phyloP scores from a whole-genome alignment of 2,797 vertebrate genomes.

The Takifugu ocellatus region DNA sequence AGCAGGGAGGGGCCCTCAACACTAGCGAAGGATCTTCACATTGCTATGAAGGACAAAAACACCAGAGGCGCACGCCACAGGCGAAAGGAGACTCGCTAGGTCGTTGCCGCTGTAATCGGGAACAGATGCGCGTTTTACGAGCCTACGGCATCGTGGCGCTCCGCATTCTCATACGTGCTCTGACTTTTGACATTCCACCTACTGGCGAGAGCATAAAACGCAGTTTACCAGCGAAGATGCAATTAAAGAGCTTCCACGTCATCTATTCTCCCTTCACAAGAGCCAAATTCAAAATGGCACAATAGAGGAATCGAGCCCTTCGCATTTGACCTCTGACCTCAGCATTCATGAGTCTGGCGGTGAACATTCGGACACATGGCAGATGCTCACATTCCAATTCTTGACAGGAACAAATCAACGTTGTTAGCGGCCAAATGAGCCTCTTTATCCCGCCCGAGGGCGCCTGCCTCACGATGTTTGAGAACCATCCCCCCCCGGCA shows the following conservation, averaged over 20 bases:
- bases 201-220: too few relatives aligned
- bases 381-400: background rate
- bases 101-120: background rate
- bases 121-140: slow-evolving; percentile 8
- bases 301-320: slow-evolving; percentile 11
- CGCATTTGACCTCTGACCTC: slow-evolving; percentile 16
- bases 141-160: slow-evolving; percentile 6
- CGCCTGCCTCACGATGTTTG: slow-evolving; percentile 9
- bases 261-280: too few relatives aligned
- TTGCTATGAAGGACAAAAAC: slow-evolving; percentile 26
- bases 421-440: slow-evolving; percentile 15
- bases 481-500: background rate
- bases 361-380: slow-evolving; percentile 1
- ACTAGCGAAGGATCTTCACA: slow-evolving; percentile 8
- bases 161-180: slow-evolving; percentile 2
- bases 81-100: slow-evolving; percentile 2
- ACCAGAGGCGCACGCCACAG: slow-evolving; percentile 18
- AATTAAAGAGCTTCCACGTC: too few relatives aligned
- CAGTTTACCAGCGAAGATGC: too few relatives aligned
- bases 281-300: too few relatives aligned
- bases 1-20: background rate
- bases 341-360: background rate
- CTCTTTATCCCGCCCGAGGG: slow-evolving; percentile 1
- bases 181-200: background rate
- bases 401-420: slow-evolving; percentile 7